Conservation (phyloP, 1,140 invertebrate genomes). For the Pseudomyrmex cubaensis region DNA sequence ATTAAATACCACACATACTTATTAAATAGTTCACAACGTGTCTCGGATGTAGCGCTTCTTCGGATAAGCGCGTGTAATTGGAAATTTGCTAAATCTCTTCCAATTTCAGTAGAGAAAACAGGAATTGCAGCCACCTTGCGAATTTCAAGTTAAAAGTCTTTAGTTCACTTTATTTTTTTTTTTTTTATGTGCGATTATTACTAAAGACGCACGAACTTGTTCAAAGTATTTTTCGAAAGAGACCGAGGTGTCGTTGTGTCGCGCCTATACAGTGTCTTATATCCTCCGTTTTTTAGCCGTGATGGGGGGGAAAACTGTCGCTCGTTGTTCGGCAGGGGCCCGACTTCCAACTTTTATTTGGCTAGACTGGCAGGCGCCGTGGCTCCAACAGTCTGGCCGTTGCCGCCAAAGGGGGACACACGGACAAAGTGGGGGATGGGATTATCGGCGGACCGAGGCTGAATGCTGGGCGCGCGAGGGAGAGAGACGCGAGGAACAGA, state of each 20-base stretch:
- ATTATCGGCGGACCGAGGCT: constrained; percentile 29
- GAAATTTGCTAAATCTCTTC: neutral
- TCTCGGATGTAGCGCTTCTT: neutral
- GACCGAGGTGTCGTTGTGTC: no score
- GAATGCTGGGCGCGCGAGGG: constrained; percentile 17
- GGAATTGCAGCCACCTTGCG: no score
- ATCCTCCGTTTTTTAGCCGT: neutral
- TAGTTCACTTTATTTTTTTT: no score
- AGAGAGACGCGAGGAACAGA: constrained; percentile 1
- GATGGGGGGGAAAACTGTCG: neutral
- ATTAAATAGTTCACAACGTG: neutral
- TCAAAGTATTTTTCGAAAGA: no score
- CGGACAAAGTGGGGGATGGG: constrained; percentile 28
- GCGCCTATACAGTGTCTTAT: no score
- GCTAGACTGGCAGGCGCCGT: constrained; percentile 73
- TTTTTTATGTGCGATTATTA: no score
- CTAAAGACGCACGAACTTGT: no score
- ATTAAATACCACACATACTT: constrained; percentile 18
- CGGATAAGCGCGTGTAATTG: neutral
- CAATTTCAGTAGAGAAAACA: neutral
- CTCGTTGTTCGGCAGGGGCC: constrained; percentile 4
- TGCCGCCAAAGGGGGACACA: constrained; percentile 45
- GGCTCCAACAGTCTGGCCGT: constrained; percentile 69
- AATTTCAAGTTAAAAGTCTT: no score
- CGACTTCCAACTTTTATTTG: constrained; percentile 75